Evolutionary conservation across 2,113 vertebrate species (phyloP).

Genomic region (Bubo blakistoni): DNA sequence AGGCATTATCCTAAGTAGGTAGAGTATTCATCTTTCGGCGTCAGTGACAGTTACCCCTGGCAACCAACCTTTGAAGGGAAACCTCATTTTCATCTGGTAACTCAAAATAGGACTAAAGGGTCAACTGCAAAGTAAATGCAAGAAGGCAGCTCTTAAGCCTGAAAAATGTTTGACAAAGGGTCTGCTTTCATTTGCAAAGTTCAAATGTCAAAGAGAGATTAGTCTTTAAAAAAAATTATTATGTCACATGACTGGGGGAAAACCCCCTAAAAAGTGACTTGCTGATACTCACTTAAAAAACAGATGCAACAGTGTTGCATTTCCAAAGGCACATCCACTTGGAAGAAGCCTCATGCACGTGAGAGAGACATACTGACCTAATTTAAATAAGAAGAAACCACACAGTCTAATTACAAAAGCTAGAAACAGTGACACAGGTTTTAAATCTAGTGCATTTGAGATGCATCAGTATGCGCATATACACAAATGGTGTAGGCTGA

Average conservation of each 20-base stretch:
- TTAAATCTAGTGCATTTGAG: neutral
- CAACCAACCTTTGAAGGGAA: constrained; percentile 77
- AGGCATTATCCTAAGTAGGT: constrained; percentile 78
- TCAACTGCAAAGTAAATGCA: constrained; percentile 63
- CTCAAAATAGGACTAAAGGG: constrained; percentile 68
- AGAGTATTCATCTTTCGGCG: constrained; percentile 74
- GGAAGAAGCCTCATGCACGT: neutral
- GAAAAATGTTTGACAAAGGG: constrained; percentile 29
- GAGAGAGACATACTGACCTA: neutral
- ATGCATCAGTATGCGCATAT: rapidly evolving
- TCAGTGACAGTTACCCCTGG: constrained; percentile 73
- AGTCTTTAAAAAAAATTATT: neutral
- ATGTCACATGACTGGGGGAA: neutral
- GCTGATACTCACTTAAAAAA: neutral
- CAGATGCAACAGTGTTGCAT: rapidly evolving
- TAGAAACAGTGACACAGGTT: neutral
- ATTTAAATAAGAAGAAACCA: neutral
- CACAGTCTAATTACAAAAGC: neutral
- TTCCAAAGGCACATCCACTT: neutral
- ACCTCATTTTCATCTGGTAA: constrained; percentile 69
- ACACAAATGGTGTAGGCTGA: rapidly evolving
- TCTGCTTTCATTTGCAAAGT: constrained; percentile 44
- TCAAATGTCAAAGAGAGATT: neutral
- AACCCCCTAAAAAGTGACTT: neutral
- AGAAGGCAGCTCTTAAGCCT: constrained; percentile 34